Conservation (phyloP, 2,888 invertebrate species). For the Coelogynopora nodosa region DNA sequence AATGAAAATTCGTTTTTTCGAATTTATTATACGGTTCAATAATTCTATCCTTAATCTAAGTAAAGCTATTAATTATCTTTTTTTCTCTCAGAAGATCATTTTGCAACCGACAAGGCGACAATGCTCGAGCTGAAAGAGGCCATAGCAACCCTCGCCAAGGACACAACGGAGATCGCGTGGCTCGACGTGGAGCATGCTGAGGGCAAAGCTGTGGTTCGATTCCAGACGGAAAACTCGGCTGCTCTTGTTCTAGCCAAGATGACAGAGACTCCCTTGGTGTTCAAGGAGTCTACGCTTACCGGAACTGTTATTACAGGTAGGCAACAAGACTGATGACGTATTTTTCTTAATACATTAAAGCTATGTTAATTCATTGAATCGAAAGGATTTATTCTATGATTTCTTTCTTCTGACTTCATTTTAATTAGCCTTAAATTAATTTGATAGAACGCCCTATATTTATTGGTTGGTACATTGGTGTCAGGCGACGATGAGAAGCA, state of each 20-base stretch:
- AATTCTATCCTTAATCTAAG: too few relatives aligned
- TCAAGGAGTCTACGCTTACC: not conserved
- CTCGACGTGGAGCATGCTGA: slow-evolving; percentile 45
- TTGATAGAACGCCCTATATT: too few relatives aligned
- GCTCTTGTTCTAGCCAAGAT: slow-evolving; percentile 45
- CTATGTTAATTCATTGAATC: too few relatives aligned
- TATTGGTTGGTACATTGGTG: too few relatives aligned
- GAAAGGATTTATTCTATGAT: too few relatives aligned
- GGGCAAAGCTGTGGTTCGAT: slow-evolving; percentile 45
- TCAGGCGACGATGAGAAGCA: slow-evolving; percentile 50
- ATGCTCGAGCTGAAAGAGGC: slow-evolving; percentile 42
- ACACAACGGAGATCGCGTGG: not conserved
- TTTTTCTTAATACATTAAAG: too few relatives aligned
- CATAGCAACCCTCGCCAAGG: slow-evolving; percentile 29
- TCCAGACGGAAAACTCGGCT: slow-evolving; percentile 31
- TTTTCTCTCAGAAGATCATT: slow-evolving; percentile 32
- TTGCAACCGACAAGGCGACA: slow-evolving; percentile 27
- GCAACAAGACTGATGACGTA: too few relatives aligned
- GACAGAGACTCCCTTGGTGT: not conserved
- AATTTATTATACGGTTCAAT: too few relatives aligned
- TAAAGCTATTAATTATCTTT: slow-evolving; percentile 68
- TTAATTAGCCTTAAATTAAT: too few relatives aligned
- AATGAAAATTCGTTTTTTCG: too few relatives aligned
- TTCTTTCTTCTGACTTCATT: too few relatives aligned
- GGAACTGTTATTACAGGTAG: not conserved